Conservation (phyloP, 2,113 vertebrate species). For the Xyliphius kryptos region DNA sequence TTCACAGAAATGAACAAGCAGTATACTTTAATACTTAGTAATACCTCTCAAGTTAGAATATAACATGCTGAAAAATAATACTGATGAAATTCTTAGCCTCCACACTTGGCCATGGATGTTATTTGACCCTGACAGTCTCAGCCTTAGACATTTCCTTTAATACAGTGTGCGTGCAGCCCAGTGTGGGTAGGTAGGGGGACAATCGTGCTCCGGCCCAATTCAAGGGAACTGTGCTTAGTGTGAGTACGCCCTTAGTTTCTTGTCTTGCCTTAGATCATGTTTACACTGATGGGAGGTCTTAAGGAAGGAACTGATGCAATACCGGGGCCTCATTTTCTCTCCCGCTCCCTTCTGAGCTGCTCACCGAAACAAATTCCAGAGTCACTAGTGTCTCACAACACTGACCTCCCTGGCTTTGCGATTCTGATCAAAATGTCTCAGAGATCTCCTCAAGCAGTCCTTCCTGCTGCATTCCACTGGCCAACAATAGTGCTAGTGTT, state of each 20-base stretch:
- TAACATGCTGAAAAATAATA: too few relatives aligned
- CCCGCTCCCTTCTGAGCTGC: slow-evolving; percentile 14
- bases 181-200: too few relatives aligned
- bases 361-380: slow-evolving; percentile 22
- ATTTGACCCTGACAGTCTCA: too few relatives aligned
- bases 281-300: slow-evolving; percentile 18
- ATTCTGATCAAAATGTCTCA: slow-evolving; percentile 15
- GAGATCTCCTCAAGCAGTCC: slow-evolving; percentile 20
- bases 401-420: slow-evolving; percentile 17
- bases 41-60: too few relatives aligned
- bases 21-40: too few relatives aligned
- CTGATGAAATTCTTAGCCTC: too few relatives aligned
- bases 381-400: slow-evolving; percentile 15
- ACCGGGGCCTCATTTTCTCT: slow-evolving; percentile 19
- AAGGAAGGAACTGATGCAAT: slow-evolving; percentile 33
- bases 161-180: too few relatives aligned
- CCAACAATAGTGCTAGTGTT: slow-evolving; percentile 32
- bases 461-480: slow-evolving; percentile 27
- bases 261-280: slow-evolving; percentile 18
- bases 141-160: too few relatives aligned
- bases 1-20: too few relatives aligned
- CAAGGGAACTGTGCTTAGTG: too few relatives aligned
- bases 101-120: too few relatives aligned
- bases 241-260: not conserved
- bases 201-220: too few relatives aligned